Conservation (phyloP, 2,113 vertebrate genomes). For the Zosterops borbonicus region DNA sequence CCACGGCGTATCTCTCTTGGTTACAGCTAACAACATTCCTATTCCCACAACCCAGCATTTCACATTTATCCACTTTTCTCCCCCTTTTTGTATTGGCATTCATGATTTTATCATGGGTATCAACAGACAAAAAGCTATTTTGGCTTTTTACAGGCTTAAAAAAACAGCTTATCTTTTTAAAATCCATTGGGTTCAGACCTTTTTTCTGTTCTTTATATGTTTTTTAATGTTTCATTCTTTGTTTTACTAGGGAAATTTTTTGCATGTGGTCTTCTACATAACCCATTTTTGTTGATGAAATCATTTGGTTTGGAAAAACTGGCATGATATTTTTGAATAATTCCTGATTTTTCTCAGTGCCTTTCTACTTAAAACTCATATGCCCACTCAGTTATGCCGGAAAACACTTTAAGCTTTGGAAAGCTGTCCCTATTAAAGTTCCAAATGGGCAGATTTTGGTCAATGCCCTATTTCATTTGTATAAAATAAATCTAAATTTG, state of each 20-base stretch:
- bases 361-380: neutral
- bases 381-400: neutral
- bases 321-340: neutral
- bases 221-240: neutral
- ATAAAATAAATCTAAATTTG: neutral
- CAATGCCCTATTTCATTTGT: neutral
- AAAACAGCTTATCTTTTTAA: neutral
- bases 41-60: neutral
- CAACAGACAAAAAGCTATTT: neutral
- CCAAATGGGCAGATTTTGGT: neutral
- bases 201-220: neutral
- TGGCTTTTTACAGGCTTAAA: neutral
- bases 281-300: neutral
- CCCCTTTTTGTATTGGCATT: neutral
- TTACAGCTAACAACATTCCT: neutral
- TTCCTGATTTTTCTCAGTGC: neutral
- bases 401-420: neutral
- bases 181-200: neutral
- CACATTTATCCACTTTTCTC: neutral
- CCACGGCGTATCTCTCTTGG: neutral
- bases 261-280: neutral
- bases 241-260: neutral
- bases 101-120: neutral
- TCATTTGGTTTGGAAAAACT: neutral
- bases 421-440: neutral